Evolutionary conservation across 2,113 vertebrate species (phyloP).

Genomic region (Python bivittatus): DNA sequence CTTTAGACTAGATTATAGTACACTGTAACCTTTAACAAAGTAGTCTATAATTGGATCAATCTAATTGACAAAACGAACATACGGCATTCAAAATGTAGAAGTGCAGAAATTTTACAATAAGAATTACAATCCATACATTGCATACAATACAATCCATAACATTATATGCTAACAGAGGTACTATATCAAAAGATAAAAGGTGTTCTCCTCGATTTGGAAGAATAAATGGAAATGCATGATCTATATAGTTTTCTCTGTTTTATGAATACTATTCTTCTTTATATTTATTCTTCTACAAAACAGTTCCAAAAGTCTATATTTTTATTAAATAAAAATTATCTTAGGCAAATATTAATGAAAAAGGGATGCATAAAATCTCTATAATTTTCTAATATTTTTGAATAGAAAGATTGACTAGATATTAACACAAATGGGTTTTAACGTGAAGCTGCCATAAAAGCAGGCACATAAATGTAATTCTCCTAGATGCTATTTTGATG

Average conservation of each 20-base stretch:
- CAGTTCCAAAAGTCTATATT: slow-evolving; percentile 60
- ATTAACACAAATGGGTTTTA: slow-evolving; percentile 84
- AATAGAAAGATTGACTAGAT: slow-evolving; percentile 87
- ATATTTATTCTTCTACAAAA: slow-evolving; percentile 44
- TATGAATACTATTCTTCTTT: slow-evolving; percentile 61
- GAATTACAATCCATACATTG: too few species aligned
- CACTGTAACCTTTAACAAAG: background rate
- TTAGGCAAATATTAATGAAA: slow-evolving; percentile 74
- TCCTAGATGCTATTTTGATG: slow-evolving; percentile 93
- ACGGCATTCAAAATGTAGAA: background rate
- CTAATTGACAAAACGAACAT: slow-evolving; percentile 8
- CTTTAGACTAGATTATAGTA: background rate
- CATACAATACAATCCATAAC: background rate
- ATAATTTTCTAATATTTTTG: slow-evolving; percentile 72
- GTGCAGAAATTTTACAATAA: background rate
- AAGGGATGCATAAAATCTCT: slow-evolving; percentile 68
- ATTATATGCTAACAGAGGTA: background rate
- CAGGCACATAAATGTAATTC: slow-evolving; percentile 92
- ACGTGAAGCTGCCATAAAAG: slow-evolving; percentile 86
- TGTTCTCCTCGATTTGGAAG: slow-evolving; percentile 49
- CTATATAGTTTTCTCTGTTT: slow-evolving; percentile 37
- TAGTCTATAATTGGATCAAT: background rate
- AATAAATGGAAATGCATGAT: slow-evolving; percentile 48
- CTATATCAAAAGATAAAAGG: background rate
- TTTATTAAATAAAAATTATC: slow-evolving; percentile 71